Base-by-base conservation (phyloP, 2,797 vertebrate genomes). In the Sebastes ruberrimus region DNA sequence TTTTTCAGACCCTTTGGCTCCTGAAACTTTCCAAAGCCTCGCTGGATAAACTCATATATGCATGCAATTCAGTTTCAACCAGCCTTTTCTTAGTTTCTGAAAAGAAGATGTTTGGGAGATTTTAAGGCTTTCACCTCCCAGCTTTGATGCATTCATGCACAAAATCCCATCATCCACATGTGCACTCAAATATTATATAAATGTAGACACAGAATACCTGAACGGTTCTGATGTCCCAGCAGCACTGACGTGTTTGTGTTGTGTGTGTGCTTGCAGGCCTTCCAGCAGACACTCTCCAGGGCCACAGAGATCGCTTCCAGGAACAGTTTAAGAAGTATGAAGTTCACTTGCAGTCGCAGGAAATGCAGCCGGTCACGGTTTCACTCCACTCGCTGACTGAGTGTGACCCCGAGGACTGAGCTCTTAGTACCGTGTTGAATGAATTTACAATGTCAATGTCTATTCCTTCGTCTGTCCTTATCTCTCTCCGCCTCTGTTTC, bases 301-400 rank as follows among this genome's bases (percentile, higher is more conserved):
- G 98, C 74, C 98, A 99, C 94, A 95, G 98, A 88, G 98, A 99
- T 93, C 98, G 98, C 71, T 99, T 99, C 95, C 96, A 98, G 93
- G 98, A 99, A 88, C 98, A 99, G 93, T 99, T 99, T 90, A 97
- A 96, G 79, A 99, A 99, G 98, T 99, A 94, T 28, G 86, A 80
- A 94, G 95, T 89, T 83, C 65, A 57, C 81, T 33, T 49, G 27
- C 68, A 49, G 28, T 27, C 22, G 4, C 76, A 62, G 52, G 74
- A 67, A 57, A 9, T 55, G 1, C 66, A 78, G 75, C 53, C 60
- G 1, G 71, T 61, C 83, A 61, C 65, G 67, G n/a, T 71, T 57
- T 65, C 65, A 66, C 75, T 77, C 23, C 20, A 6, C 71, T 55
- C 25, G 10, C 38, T 52, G 57, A 28, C 42, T 38, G 49, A 72